Evolutionary conservation across 1,140 invertebrate species (phyloP), one percentile per base, ranked within the genome.

Genomic region (Mercenaria mercenaria): DNA sequence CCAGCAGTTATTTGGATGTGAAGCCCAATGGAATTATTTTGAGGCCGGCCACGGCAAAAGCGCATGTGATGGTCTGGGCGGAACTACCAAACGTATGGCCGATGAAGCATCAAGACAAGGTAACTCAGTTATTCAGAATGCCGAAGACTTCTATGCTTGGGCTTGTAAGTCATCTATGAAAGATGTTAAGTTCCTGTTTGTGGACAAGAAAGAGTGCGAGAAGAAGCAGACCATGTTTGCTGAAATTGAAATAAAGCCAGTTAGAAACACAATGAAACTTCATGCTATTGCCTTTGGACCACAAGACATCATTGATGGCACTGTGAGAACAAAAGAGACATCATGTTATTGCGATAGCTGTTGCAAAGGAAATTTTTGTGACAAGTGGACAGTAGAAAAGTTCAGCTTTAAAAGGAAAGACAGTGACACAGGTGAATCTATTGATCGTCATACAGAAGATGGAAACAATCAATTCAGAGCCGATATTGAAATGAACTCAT

Each of bases 1-100:
- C 64, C 20, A 50, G n/a, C 37, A 47, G 11, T n/a, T 86, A 20
- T 86, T 41, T 50, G 43, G 41, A 32, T 20, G 59, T 23, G 10
- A 34, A 6, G 87, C 86, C 6, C 6, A 1, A 0, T 91, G 80
- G 87, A 89, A 91, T 43, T 89, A 85, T 61, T 91, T 91, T 69
- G 90, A 89, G 34, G 39, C 37, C 1, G 90, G 90, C 11, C 90
- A 91, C 79, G 90, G 90, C 37, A 91, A 91, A n/a, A 87, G 90
- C 10, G 52, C 90, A 32, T 89, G 90, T 84, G 85, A 74, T 29
- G 79, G 43, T 20, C 34, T 91, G 0, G 56, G 90, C 0, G 90
- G 77, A 15, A 82, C 64, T 13, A 69, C 59, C 0, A 91, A 88
- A 50, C 59, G 84, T 26, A 69, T 91, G 61, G 90, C 90, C 1